Evolutionary conservation across 2,888 invertebrate genomes (phyloP), one percentile per base, ranked within the genome.

Genomic region (Ernsta delagoae): DNA sequence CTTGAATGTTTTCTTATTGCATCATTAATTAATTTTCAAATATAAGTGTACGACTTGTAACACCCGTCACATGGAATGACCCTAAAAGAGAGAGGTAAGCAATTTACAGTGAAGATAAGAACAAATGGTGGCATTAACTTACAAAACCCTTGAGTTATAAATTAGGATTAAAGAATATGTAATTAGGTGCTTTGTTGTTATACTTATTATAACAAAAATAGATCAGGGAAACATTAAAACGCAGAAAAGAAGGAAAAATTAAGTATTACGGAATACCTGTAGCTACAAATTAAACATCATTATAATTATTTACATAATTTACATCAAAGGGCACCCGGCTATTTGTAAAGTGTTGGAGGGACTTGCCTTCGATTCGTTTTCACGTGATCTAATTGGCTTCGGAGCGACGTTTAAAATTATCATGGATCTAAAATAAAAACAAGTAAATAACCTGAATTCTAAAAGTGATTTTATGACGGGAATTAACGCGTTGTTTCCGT

Each of bases 401-500:
- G 81, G 85, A 83, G 82, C 82, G 86, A 80, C 78, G 89, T 91
- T 90, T 89, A 92, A 92, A 93, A 92, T 90, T 88, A 92, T 90
- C 91, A 87, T 88, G 87, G 83, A 88, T 86, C 91, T 89, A 87
- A 92, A 92, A 93, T 92, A 91, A 92, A 92, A 92, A 90, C 88
- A 92, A 91, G 91, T 92, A 92, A 92, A 92, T 92, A 92, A 91
- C 90, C 91, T 88, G 90, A 90, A 91, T 92, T 91, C 93, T 92
- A 92, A 92, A 92, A 90, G 87, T 87, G 93, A 92, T 92, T 93
- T 93, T 92, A 93, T 91, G 92, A 92, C 92, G 91, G 90, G 92
- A 92, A 92, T 92, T 92, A 93, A 93, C 93, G 92, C 88, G 92
- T 92, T 91, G 92, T 93, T 93, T 93, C 93, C 93, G 92, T 88